A percentile compares a stretch with the other conserved stretches of the same genome.
Conservation (phyloP, 2,797 vertebrate species). For the Sebastolobus altivelis region DNA sequence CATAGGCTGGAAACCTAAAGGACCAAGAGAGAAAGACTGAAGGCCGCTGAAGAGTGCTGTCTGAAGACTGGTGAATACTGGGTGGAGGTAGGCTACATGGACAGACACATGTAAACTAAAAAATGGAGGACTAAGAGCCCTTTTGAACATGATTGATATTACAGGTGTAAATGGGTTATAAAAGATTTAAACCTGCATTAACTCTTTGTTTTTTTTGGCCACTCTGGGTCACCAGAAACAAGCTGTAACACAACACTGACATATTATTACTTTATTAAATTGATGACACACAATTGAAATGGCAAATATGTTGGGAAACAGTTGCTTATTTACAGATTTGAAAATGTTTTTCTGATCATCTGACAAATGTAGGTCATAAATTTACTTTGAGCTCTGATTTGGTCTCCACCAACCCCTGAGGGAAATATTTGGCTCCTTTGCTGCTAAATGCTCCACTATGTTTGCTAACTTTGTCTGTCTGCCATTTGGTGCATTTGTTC, state of each 20-base stretch:
- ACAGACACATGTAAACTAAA: not conserved
- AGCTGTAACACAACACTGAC: not conserved
- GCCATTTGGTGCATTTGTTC: not conserved
- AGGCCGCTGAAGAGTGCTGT: not conserved
- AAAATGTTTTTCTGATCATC: not conserved
- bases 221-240: not conserved
- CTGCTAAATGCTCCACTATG: no score
- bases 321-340: not conserved
- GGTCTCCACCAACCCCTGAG: no score
- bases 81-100: not conserved
- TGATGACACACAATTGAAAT: no score
- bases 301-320: no score
- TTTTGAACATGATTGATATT: not conserved
- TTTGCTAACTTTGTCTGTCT: not conserved
- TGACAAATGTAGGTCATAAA: not conserved
- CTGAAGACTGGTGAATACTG: not conserved
- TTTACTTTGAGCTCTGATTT: no score
- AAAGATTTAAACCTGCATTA: not conserved
- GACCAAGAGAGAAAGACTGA: not conserved
- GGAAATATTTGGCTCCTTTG: rapidly evolving
- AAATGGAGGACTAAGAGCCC: not conserved
- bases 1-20: constrained; percentile 16
- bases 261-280: no score
- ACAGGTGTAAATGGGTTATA: not conserved
- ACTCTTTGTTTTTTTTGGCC: rapidly evolving